Conservation (phyloP, 2,113 vertebrate species). For the Serinus canaria region DNA sequence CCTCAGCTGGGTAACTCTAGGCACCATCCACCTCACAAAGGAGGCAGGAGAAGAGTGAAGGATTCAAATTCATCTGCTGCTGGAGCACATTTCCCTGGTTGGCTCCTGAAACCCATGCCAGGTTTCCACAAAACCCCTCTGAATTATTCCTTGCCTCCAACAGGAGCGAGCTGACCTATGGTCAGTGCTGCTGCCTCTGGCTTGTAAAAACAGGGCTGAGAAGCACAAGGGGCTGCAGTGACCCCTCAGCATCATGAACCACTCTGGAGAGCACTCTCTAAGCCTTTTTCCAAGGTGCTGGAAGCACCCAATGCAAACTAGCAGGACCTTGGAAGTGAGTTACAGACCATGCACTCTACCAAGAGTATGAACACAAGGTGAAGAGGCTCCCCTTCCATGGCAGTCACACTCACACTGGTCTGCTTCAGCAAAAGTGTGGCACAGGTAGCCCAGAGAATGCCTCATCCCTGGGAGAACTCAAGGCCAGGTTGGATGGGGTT, state of each 20-base stretch:
- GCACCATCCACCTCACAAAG: neutral
- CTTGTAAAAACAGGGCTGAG: neutral
- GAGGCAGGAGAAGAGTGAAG: neutral
- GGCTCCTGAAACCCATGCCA: neutral
- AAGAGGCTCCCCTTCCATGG: neutral
- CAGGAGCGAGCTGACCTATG: neutral
- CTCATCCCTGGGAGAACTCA: neutral
- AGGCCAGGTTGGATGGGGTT: neutral
- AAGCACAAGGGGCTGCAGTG: neutral
- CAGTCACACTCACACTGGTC: neutral
- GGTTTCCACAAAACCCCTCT: neutral
- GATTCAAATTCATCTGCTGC: neutral
- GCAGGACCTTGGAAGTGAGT: neutral
- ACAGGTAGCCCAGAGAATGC: neutral
- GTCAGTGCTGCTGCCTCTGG: neutral
- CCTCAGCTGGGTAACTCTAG: neutral
- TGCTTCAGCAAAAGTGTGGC: neutral
- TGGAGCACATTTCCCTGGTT: neutral
- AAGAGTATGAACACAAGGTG: rapidly evolving
- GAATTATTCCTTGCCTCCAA: neutral
- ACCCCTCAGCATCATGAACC: neutral
- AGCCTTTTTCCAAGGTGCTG: neutral
- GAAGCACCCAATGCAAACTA: rapidly evolving
- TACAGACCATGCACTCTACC: neutral
- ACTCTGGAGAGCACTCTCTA: neutral